Evolutionary conservation across 2,113 vertebrate genomes (phyloP), one percentile per base, ranked within the genome.

Genomic region (Rostratula benghalensis): DNA sequence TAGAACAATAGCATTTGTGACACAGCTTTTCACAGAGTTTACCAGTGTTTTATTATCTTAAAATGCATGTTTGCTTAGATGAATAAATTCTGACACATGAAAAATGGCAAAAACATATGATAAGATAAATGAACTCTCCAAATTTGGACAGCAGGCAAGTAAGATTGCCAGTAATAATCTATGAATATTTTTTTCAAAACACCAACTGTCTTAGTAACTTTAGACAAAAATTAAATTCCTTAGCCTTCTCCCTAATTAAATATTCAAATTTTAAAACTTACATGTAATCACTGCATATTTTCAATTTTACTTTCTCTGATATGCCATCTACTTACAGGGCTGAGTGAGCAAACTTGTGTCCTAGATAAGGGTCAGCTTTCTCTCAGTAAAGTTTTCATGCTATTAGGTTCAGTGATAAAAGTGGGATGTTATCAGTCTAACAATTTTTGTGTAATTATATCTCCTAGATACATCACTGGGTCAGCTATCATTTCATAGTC

Each of bases 371-470:
- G 46, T 68, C 69, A 68, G 6, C 7, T 87, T 91, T 79, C 48
- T 56, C 35, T 53, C 53, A 74, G 41, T 51, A 73, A 75, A 79
- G 24, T 67, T 51, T 63, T 85, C 21, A 13, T 83, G 13, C 21
- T 93, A 2, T 57, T 78, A 39, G 7, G 33, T 19, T 3, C 35
- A 74, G 9, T 13, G 25, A 48, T 80, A 68, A 79, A 93, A 83
- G n/a, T 6, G 6, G 37, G 10, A 48, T 9, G 5, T 37, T 59
- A 45, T 35, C 37, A 70, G 35, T 27, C 9, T 5, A 94, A 67
- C 24, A 61, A 89, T 14, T 48, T 95, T 30, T 75, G 46, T 61
- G 33, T 60, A 35, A 61, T 93, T 91, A 57, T 53, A 24, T 91
- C 37, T 54, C 60, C 28, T 25, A 54, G 53, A 51, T 69, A 57